These are phyloP conservation scores for Lasioglossum figueresi DNA, from an alignment of 2,888 invertebrate genomes.

Conservation along the genomic window DNA sequence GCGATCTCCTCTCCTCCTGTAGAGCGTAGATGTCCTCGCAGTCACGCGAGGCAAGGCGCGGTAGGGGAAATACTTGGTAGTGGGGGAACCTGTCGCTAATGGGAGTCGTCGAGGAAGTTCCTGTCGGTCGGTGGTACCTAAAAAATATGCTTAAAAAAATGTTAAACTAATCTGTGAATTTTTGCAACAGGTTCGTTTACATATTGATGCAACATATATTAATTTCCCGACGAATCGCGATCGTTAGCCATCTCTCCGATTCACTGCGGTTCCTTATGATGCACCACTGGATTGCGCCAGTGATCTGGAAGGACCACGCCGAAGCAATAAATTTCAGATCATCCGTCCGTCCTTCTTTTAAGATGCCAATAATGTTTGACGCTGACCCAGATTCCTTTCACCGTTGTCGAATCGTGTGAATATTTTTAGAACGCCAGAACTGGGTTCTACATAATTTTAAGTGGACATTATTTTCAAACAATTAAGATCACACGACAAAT, in stretches of 20 bases:
- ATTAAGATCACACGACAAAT: too few species aligned
- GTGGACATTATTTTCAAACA: too few species aligned
- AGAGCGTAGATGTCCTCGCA: too few species aligned
- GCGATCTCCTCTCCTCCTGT: too few species aligned
- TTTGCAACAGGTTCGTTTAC: background rate
- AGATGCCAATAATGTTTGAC: conserved; percentile 57
- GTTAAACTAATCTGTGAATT: background rate
- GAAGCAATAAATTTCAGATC: conserved; percentile 62
- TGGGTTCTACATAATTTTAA: background rate
- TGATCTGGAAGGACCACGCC: conserved; percentile 19
- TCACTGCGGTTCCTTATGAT: background rate
- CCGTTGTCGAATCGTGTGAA: conserved; percentile 18
- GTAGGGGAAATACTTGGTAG: too few species aligned
- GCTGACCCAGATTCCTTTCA: conserved; percentile 46
- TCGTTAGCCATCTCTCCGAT: background rate
- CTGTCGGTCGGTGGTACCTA: too few species aligned
- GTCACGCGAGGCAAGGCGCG: too few species aligned
- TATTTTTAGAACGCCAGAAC: conserved; percentile 31
- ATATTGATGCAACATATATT: background rate
- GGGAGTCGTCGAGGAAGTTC: too few species aligned
- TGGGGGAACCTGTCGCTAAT: too few species aligned
- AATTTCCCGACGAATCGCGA: background rate
- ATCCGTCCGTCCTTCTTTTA: conserved; percentile 45
- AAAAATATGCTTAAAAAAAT: background rate
- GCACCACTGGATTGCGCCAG: background rate